These are phyloP conservation scores for Dallia pectoralis DNA, from an alignment of 2,797 vertebrate genomes.

Conservation along the genomic window DNA sequence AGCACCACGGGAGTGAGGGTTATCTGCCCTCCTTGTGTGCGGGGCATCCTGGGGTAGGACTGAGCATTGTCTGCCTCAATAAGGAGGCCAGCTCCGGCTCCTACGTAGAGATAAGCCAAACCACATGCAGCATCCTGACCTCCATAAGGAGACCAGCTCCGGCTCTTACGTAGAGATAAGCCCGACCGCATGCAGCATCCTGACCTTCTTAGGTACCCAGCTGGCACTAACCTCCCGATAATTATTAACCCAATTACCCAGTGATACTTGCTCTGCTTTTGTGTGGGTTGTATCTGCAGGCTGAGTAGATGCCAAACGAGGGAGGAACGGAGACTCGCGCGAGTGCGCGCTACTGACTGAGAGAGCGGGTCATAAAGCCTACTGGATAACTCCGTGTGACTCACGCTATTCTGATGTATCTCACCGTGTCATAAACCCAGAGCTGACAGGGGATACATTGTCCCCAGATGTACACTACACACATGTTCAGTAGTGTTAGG, in stretches of 20 bases:
- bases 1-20: neutral
- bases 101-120: conserved; percentile 70
- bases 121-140: conserved; percentile 75
- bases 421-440: neutral
- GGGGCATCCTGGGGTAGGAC: conserved; percentile 44
- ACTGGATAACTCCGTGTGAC: neutral
- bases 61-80: conserved; percentile 69
- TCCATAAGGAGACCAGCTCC: conserved; percentile 73
- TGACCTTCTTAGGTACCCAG: conserved; percentile 77
- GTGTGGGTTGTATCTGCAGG: conserved; percentile 31
- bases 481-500: too few relatives aligned
- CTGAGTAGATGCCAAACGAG: conserved; percentile 24
- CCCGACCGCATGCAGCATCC: conserved; percentile 70
- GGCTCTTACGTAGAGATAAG: conserved; percentile 69
- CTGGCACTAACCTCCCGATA: conserved; percentile 76
- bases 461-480: neutral
- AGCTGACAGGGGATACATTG: neutral
- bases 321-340: conserved; percentile 22
- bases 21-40: conserved; percentile 54
- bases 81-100: conserved; percentile 69
- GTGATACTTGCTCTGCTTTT: conserved; percentile 53
- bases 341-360: neutral
- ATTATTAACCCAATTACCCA: conserved; percentile 77
- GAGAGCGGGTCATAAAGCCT: neutral
- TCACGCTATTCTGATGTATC: neutral